phyloP scores from a whole-genome alignment of 2,888 invertebrate genomes.

The Mycalesis mineus region DNA sequence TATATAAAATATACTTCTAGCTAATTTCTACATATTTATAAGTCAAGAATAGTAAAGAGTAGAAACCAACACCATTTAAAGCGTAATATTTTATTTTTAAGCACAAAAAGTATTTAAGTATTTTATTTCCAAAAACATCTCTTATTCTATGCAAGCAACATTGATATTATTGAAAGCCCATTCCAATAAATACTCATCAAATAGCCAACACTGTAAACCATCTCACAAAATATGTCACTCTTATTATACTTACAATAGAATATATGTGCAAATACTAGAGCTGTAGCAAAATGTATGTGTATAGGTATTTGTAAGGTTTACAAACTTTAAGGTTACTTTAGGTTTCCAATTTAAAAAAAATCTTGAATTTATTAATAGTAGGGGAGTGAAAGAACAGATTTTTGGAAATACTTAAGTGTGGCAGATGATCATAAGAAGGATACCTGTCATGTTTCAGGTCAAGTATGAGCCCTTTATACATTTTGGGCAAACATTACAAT shows the following conservation, averaged over 20 bases:
- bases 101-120: conserved; percentile 31
- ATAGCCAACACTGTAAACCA: conserved; percentile 43
- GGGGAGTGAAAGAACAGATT: too few species aligned
- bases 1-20: too few species aligned
- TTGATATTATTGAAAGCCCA: conserved; percentile 21
- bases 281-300: too few species aligned
- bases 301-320: too few species aligned
- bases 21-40: not conserved
- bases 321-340: too few species aligned
- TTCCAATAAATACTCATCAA: conserved; percentile 7
- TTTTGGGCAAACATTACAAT: too few species aligned
- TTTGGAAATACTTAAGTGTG: too few species aligned
- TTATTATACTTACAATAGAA: conserved; percentile 6
- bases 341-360: too few species aligned
- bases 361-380: too few species aligned
- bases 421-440: too few species aligned
- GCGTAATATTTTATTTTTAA: conserved; percentile 52
- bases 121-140: conserved; percentile 48
- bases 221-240: conserved; percentile 55
- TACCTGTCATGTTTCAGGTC: too few species aligned
- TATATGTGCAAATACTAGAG: conserved; percentile 19
- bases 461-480: too few species aligned
- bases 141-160: conserved; percentile 33
- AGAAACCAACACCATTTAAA: conserved; percentile 30
- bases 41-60: not conserved